phyloP scores from a whole-genome alignment of 2,113 vertebrate genomes.

The Podarcis muralis region DNA sequence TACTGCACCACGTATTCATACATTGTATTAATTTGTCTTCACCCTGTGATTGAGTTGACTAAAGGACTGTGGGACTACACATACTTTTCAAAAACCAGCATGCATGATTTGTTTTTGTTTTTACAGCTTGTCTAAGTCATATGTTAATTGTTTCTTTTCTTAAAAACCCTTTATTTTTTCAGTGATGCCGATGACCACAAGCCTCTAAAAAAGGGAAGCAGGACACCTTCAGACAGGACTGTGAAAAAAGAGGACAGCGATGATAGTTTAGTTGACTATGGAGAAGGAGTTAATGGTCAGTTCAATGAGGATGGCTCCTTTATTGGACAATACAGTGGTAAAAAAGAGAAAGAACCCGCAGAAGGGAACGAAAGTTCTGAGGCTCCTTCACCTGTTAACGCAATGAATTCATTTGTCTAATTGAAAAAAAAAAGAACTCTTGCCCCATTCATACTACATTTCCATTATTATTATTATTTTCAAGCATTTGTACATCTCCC shows the following conservation, averaged over 20 bases:
- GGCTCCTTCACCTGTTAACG: constrained; percentile 93
- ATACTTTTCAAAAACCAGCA: constrained; percentile 66
- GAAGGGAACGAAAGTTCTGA: constrained; percentile 95
- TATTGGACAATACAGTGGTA: constrained; percentile 97
- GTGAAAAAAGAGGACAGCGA: constrained; percentile 97
- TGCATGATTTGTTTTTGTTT: constrained; percentile 52
- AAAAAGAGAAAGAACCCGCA: constrained; percentile 90
- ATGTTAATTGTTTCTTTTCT: constrained; percentile 23
- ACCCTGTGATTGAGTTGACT: constrained; percentile 58
- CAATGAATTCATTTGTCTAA: constrained; percentile 98
- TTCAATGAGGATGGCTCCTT: constrained; percentile 99
- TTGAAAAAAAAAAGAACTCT: constrained; percentile 48
- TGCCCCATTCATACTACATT: constrained; percentile 48
- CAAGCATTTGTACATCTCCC: constrained; percentile 66
- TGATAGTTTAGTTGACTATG: constrained; percentile 99
- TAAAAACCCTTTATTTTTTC: constrained; percentile 73
- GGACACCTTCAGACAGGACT: constrained; percentile 94
- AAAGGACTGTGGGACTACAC: constrained; percentile 52
- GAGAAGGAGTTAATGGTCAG: constrained; percentile 95
- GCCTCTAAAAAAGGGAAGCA: constrained; percentile 93
- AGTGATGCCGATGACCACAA: constrained; percentile 98
- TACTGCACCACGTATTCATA: constrained; percentile 67
- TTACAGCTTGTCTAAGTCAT: neutral
- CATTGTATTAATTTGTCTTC: constrained; percentile 53
- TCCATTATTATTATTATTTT: constrained; percentile 58